Evolutionary conservation across 2,888 invertebrate genomes (phyloP).

Genomic region (Helobdella robusta): DNA sequence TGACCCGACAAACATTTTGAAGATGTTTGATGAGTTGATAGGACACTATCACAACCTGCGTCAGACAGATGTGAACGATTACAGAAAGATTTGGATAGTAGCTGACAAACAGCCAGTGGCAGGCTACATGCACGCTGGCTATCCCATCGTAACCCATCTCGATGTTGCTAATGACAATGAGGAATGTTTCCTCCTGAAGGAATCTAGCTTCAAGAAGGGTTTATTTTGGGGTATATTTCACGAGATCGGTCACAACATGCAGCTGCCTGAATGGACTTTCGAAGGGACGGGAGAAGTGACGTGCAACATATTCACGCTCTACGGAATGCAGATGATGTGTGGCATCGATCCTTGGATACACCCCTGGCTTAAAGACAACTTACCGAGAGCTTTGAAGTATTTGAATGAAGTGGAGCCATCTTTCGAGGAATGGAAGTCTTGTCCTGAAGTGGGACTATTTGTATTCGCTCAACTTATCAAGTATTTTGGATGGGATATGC

Average conservation of each 20-base stretch:
- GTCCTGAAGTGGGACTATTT: slow-evolving; percentile 33
- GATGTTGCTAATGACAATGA: slow-evolving; percentile 29
- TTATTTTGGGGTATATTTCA: slow-evolving; percentile 37
- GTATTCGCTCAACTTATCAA: slow-evolving; percentile 36
- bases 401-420: no score
- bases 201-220: slow-evolving; percentile 12
- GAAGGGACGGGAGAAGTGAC: slow-evolving; percentile 36
- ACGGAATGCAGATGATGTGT: slow-evolving; percentile 34
- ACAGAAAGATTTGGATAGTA: slow-evolving; percentile 31
- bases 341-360: slow-evolving; percentile 32
- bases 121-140: slow-evolving; percentile 38
- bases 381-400: slow-evolving; percentile 25
- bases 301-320: slow-evolving; percentile 37
- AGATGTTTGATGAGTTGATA: slow-evolving; percentile 34
- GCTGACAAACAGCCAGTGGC: slow-evolving; percentile 32
- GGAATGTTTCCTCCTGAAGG: slow-evolving; percentile 31
- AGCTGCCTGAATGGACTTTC: slow-evolving; percentile 37
- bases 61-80: slow-evolving; percentile 21
- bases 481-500: slow-evolving; percentile 35
- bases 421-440: slow-evolving; percentile 32
- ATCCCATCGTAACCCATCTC: slow-evolving; percentile 37
- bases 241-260: slow-evolving; percentile 39
- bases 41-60: slow-evolving; percentile 31
- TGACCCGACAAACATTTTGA: slow-evolving; percentile 28
- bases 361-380: slow-evolving; percentile 30